Evolutionary conservation across 2,797 vertebrate species (phyloP), one percentile per base, ranked within the genome.

Genomic region (Nyctalus aviator): DNA sequence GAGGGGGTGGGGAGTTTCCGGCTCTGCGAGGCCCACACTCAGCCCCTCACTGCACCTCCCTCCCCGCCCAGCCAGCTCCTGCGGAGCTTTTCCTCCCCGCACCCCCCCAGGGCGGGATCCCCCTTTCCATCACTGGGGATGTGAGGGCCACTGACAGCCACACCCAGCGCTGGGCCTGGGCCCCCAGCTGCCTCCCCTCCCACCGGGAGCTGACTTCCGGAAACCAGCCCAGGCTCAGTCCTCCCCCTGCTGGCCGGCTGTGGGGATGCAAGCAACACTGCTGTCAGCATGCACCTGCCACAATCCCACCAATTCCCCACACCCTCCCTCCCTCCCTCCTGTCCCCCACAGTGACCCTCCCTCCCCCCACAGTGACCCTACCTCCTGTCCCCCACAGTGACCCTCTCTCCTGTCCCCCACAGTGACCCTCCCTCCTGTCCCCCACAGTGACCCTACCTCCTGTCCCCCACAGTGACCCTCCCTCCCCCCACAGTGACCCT

Each of bases 261-360:
- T 5, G 12, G 62, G 21, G 0, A 2, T 8, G 0, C 15, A 48
- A 69, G 46, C 25, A 64, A 37, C 37, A 30, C 1, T 0, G 6
- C 14, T 0, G n/a, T 68, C 30, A 44, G 7, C 44, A 44, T 10
- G 44, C 44, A 8, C 44, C 44, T 11, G 44, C 44, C 44, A 44
- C 44, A 44, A 10, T 44, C 10, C 44, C 44, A 44, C 44, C 44
- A 44, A 44, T 44, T 44, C 44, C 44, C 44, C 44, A 44, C 44
- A 11, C 46, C 46, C 46, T 48, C 46, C 12, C 46, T 48, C 46
- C 46, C 46, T 48, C 46, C 46, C 46, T 48, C 46, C 46, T 48
- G 46, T 48, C 12, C 46, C 46, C 46, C 46, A 48, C 46, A 48
- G 46, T 48, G 46, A 48, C 46, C 46, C 46, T 48, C 46, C 12